Conservation (phyloP, 1,140 invertebrate species). For the Colletes gigas region DNA sequence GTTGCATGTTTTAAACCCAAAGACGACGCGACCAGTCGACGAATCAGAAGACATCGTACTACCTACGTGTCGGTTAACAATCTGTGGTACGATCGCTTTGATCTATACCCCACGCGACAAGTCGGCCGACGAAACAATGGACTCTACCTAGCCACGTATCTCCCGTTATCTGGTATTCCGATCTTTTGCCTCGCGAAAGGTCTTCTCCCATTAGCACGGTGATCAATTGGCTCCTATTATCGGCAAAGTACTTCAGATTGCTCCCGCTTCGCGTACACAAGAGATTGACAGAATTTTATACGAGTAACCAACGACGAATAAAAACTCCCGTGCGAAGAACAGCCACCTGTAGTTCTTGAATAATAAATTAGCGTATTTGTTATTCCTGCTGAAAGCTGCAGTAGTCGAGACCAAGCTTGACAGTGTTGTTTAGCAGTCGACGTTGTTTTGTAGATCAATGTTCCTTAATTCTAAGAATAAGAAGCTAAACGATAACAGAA, state of each 20-base stretch:
- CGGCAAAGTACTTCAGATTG: not conserved
- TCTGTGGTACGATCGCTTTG: conserved; percentile 33
- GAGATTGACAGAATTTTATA: too few species aligned
- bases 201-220: conserved; percentile 34
- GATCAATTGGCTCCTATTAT: conserved; percentile 23
- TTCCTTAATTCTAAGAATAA: too few species aligned
- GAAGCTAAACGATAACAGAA: too few species aligned
- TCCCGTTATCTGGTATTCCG: not conserved
- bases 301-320: too few species aligned
- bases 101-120: conserved; percentile 19
- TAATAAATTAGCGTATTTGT: too few species aligned
- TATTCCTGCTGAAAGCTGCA: too few species aligned
- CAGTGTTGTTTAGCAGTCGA: too few species aligned
- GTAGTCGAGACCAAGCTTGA: too few species aligned
- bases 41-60: not conserved
- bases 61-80: conserved; percentile 16
- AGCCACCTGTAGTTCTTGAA: too few species aligned
- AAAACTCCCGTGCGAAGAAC: too few species aligned
- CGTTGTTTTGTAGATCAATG: too few species aligned
- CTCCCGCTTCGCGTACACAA: too few species aligned
- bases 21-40: not conserved
- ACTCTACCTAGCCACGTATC: conserved; percentile 1
- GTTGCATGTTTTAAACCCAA: not conserved
- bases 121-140: conserved; percentile 24
- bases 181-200: conserved; percentile 32